These are phyloP conservation scores for Temnothorax curvispinosus DNA, from an alignment of 1,140 invertebrate species.

Conservation along the genomic window DNA sequence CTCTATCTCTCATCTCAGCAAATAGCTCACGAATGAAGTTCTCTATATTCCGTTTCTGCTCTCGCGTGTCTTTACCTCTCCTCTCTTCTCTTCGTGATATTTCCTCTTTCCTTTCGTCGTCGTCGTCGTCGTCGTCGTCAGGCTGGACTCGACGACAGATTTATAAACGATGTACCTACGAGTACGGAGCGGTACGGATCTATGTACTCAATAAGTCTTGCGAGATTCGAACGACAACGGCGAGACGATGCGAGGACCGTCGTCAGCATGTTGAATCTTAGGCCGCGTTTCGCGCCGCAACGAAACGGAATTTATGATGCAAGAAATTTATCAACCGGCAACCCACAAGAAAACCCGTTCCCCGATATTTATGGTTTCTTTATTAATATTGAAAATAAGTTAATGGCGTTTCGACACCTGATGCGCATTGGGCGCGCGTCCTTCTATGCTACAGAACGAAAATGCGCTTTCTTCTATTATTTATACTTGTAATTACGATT, in stretches of 20 bases:
- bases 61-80: conserved; percentile 18
- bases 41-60: conserved; percentile 49
- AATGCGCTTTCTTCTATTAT: not conserved
- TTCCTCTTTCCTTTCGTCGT: conserved; percentile 13
- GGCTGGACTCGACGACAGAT: conserved; percentile 40
- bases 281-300: conserved; percentile 31
- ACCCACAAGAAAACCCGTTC: conserved; percentile 32
- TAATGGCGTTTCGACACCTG: conserved; percentile 53
- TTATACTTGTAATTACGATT: conserved; percentile 32
- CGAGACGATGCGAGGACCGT: conserved; percentile 24
- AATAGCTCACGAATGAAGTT: conserved; percentile 56
- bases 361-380: conserved; percentile 54
- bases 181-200: conserved; percentile 45
- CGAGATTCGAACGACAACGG: conserved; percentile 31
- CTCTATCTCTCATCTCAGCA: conserved; percentile 54
- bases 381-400: conserved; percentile 45
- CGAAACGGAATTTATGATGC: conserved; percentile 56
- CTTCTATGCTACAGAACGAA: not conserved
- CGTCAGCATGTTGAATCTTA: conserved; percentile 34
- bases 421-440: not conserved
- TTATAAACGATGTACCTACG: conserved; percentile 51
- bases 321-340: conserved; percentile 56
- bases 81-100: not conserved
- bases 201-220: conserved; percentile 51
- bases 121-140: conserved; percentile 16